Evolutionary conservation across 1,140 invertebrate species (phyloP).

Genomic region (Pseudomyrmex flavicornis): DNA sequence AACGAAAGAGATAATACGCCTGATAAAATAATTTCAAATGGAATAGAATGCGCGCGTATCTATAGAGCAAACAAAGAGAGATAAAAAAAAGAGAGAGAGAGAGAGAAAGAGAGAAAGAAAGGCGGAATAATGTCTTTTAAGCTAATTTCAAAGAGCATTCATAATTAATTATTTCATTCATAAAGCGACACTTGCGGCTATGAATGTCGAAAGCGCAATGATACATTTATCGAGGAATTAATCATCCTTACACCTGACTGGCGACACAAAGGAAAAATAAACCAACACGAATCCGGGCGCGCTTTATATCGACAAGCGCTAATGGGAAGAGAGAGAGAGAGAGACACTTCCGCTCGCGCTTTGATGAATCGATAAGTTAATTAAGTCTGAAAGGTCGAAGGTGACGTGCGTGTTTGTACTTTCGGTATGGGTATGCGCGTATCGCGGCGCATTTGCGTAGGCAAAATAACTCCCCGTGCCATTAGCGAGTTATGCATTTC

Average conservation of each 20-base stretch:
- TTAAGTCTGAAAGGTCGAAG: slow-evolving; percentile 54
- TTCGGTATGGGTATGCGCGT: slow-evolving; percentile 24
- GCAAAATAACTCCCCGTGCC: not conserved
- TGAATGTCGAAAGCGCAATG: not conserved
- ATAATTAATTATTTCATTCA: not conserved
- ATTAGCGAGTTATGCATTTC: not conserved
- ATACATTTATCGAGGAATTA: not conserved
- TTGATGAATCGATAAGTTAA: not conserved
- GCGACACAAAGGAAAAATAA: not conserved
- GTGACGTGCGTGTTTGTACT: slow-evolving; percentile 32
- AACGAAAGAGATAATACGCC: too few species aligned
- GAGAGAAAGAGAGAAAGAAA: too few species aligned
- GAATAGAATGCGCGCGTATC: too few species aligned
- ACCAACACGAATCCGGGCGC: not conserved
- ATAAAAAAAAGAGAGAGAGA: too few species aligned
- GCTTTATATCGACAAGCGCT: not conserved
- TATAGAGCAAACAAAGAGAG: too few species aligned
- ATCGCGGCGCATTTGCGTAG: slow-evolving; percentile 12
- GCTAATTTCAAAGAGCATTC: not conserved
- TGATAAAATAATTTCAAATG: too few species aligned
- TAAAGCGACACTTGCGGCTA: not conserved
- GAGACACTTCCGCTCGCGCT: not conserved
- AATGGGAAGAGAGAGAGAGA: not conserved
- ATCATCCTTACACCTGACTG: slow-evolving; percentile 31
- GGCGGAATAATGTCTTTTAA: too few species aligned